phyloP scores from a whole-genome alignment of 2,888 invertebrate species.

The Cataglyphis rosenhaueri region DNA sequence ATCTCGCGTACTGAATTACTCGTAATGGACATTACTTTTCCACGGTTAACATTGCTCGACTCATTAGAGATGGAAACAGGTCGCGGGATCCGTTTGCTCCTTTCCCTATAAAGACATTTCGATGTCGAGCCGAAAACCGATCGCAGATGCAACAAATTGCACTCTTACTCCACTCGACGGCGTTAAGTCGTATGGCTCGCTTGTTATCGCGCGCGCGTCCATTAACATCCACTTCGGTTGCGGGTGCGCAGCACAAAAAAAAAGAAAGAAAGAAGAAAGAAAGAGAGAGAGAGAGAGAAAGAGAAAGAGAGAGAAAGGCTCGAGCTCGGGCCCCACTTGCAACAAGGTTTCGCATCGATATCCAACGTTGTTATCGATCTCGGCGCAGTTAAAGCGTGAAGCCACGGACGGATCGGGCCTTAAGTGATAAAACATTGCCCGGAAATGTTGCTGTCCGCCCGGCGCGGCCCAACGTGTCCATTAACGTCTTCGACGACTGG shows the following conservation, averaged over 20 bases:
- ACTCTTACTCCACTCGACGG: constrained; percentile 42
- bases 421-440: constrained; percentile 70
- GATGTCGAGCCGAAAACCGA: constrained; percentile 44
- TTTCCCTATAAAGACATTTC: constrained; percentile 48
- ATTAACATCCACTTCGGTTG: constrained; percentile 52
- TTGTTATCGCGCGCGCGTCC: constrained; percentile 54
- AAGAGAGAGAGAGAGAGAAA: neutral
- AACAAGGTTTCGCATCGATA: constrained; percentile 54
- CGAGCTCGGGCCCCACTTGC: constrained; percentile 9
- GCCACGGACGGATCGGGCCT: constrained; percentile 62
- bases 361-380: constrained; percentile 57
- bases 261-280: neutral
- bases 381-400: constrained; percentile 70
- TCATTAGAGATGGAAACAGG: constrained; percentile 48
- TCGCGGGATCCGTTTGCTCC: constrained; percentile 14
- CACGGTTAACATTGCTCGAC: constrained; percentile 11
- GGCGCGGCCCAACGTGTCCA: constrained; percentile 63
- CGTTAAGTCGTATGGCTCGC: constrained; percentile 51
- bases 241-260: constrained; percentile 36
- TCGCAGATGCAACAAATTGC: constrained; percentile 55
- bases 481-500: constrained; percentile 60
- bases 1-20: neutral
- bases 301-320: neutral
- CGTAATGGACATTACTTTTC: neutral
- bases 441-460: constrained; percentile 68